Evolutionary conservation across 2,113 vertebrate genomes (phyloP).

Genomic region (Sula dactylatra): DNA sequence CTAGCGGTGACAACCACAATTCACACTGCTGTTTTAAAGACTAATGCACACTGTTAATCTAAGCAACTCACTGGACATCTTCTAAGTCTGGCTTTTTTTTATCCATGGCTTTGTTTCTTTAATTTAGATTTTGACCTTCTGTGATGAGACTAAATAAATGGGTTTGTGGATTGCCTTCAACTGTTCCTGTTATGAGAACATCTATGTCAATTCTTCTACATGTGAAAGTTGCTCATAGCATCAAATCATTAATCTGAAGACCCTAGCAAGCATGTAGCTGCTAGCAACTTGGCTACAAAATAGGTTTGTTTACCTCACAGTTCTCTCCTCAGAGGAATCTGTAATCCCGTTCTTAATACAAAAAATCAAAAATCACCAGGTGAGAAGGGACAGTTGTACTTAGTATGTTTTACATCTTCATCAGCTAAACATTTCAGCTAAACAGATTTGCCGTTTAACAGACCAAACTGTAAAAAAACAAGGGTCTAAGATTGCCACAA

Average conservation of each 20-base stretch:
- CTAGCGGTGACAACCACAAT: constrained; percentile 29
- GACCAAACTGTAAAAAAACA: not conserved
- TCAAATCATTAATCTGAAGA: not conserved
- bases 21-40: not conserved
- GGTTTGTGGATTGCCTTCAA: not conserved
- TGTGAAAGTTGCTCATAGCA: not conserved
- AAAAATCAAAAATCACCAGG: not conserved
- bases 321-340: not conserved
- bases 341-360: not conserved
- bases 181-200: not conserved
- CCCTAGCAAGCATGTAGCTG: not conserved
- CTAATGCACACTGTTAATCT: not conserved
- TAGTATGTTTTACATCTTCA: not conserved
- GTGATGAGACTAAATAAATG: not conserved
- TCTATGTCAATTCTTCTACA: not conserved
- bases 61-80: not conserved
- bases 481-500: not conserved
- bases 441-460: not conserved
- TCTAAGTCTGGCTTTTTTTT: not conserved
- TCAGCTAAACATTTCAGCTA: not conserved
- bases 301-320: not conserved
- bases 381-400: not conserved
- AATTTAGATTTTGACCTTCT: not conserved
- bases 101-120: not conserved
- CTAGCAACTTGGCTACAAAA: not conserved